Evolutionary conservation across 2,888 invertebrate species (phyloP), one percentile per base, ranked within the genome.

Genomic region (Dolichopus griseipennis): DNA sequence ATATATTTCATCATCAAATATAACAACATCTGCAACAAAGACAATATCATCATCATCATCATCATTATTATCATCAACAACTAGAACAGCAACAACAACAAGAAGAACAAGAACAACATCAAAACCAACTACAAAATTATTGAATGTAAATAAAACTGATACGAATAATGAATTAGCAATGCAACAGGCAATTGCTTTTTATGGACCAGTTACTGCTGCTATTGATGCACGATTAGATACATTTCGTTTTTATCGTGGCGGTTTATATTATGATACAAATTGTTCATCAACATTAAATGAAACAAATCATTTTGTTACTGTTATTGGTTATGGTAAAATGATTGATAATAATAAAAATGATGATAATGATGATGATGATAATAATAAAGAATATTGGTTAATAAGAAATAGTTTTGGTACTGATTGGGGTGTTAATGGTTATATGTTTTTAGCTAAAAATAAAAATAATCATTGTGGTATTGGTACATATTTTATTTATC

Each of bases 401-500:
- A 67, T 71, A 6, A 70, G 69, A 65, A 71, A 71, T 52, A 66
- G 92, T 66, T 93, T 91, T 91, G 87, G 93, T 34, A 84, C 86
- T 52, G 77, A 86, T 21, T 69, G 69, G 69, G 69, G 69, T 21
- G 67, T 1, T 61, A 77, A 86, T 0, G 93, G 93, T 61, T 93
- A 91, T 83, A 88, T 93, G 75, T 88, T 88, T 81, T 92, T 94
- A 87, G 86, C 90, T 63, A 85, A 93, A 73, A 92, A 93, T 82
- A 84, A 83, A 74, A 75, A 88, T 68, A 93, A 93, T 82, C 85
- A 88, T 77, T 94, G 93, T 80, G 93, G 93, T 74, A 86, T 94
- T 78, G 92, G 27, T 1, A 64, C 12, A 12, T n/a, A 34, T 34
- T 27, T 33, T 34, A 33, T 34, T 34, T 64, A 64, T 34, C 64